phyloP scores from a whole-genome alignment of 2,888 invertebrate species.

The Esperia sulphurella region DNA sequence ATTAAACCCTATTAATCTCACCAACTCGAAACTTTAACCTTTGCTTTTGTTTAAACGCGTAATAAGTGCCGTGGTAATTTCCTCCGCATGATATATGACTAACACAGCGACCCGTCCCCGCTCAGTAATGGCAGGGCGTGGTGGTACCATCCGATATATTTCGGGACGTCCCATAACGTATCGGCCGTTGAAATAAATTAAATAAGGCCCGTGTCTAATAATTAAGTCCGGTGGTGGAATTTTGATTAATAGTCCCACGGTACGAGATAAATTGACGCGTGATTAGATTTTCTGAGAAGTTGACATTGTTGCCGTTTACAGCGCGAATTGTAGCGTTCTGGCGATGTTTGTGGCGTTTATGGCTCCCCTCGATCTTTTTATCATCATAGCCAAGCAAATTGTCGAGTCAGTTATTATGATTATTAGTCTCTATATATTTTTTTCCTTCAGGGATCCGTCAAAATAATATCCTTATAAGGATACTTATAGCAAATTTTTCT shows the following conservation, averaged over 20 bases:
- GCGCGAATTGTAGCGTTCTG: not conserved
- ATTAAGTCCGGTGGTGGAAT: slow-evolving; percentile 45
- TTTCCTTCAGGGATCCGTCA: too few relatives aligned
- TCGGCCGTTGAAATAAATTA: slow-evolving; percentile 49
- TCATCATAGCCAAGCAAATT: not conserved
- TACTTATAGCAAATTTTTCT: too few relatives aligned
- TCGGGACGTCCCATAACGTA: slow-evolving; percentile 43
- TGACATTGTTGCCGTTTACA: slow-evolving; percentile 18
- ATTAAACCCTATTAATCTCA: slow-evolving; percentile 3
- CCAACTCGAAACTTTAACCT: slow-evolving; percentile 25
- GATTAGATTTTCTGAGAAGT: slow-evolving; percentile 23
- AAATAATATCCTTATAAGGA: too few relatives aligned
- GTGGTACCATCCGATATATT: slow-evolving; percentile 30
- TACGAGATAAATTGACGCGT: slow-evolving; percentile 15
- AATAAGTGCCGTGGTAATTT: slow-evolving; percentile 46
- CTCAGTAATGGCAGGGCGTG: slow-evolving; percentile 48
- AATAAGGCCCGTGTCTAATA: slow-evolving; percentile 51
- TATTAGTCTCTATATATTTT: too few relatives aligned
- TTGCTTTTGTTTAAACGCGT: slow-evolving; percentile 44
- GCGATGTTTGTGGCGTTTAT: not conserved
- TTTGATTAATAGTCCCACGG: slow-evolving; percentile 43
- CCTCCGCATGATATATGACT: slow-evolving; percentile 22
- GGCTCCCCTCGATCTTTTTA: not conserved
- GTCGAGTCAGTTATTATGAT: too few relatives aligned
- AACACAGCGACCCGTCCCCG: slow-evolving; percentile 31